Conservation (phyloP, 2,888 invertebrate species). For the Hemicrepidius hirtus region DNA sequence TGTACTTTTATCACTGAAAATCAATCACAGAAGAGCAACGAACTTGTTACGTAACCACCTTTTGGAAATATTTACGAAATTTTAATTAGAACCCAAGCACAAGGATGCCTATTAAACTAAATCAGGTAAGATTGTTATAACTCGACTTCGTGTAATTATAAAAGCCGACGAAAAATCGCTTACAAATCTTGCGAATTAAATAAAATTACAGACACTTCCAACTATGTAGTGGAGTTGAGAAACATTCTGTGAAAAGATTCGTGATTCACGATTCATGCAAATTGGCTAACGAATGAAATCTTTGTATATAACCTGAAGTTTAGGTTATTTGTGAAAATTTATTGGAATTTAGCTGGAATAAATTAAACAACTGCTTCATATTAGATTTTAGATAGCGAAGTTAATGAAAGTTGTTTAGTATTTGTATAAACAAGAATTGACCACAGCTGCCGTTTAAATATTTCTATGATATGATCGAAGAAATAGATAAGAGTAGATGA, state of each 20-base stretch:
- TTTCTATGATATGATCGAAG: too few relatives aligned
- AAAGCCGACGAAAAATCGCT: constrained; percentile 2
- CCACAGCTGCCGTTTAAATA: too few relatives aligned
- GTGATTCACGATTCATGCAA: too few relatives aligned
- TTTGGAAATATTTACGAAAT: constrained; percentile 23
- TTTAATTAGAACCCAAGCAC: constrained; percentile 22
- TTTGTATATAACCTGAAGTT: too few relatives aligned
- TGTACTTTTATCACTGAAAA: constrained; percentile 25
- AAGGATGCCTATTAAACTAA: not conserved
- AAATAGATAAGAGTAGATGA: too few relatives aligned
- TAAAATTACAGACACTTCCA: not conserved
- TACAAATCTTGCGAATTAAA: constrained; percentile 9
- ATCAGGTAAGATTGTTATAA: constrained; percentile 3
- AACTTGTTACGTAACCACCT: constrained; percentile 3
- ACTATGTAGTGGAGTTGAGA: not conserved
- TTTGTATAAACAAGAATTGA: too few relatives aligned
- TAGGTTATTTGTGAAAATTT: too few relatives aligned
- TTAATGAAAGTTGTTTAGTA: too few relatives aligned
- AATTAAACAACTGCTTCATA: too few relatives aligned
- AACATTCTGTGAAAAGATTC: not conserved
- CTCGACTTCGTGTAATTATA: not conserved
- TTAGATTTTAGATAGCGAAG: too few relatives aligned
- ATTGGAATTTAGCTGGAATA: too few relatives aligned
- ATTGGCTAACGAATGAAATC: too few relatives aligned
- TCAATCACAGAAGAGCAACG: constrained; percentile 27